Evolutionary conservation across 1,140 invertebrate species (phyloP).

Genomic region (Danaus plexippus): DNA sequence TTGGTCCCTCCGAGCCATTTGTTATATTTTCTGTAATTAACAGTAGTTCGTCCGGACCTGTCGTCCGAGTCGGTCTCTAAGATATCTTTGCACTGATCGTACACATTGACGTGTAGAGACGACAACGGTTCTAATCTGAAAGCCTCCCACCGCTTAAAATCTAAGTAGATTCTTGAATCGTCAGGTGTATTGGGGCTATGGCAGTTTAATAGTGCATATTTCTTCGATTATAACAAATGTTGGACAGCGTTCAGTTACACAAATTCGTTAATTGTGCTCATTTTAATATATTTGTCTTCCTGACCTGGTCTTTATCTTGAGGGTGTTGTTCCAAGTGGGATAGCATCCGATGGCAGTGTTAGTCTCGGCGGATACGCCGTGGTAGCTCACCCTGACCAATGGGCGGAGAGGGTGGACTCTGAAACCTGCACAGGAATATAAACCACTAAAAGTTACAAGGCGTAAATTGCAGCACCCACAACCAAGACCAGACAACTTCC

Average conservation of each 20-base stretch:
- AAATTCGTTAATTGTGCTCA: neutral
- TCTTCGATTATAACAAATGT: no score
- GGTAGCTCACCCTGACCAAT: constrained; percentile 41
- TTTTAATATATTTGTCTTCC: neutral
- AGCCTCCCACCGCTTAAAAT: constrained; percentile 4
- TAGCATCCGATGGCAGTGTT: constrained; percentile 46
- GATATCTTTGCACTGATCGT: constrained; percentile 47
- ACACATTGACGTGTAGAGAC: constrained; percentile 45
- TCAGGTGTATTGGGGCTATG: no score
- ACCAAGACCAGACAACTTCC: no score
- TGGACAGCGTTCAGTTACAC: no score
- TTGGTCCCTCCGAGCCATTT: constrained; percentile 52
- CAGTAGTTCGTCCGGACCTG: constrained; percentile 23
- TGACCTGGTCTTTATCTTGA: constrained; percentile 49
- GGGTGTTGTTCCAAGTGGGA: constrained; percentile 54
- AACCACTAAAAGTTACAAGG: no score
- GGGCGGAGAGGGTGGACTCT: constrained; percentile 48
- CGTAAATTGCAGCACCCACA: no score
- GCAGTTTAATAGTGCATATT: no score
- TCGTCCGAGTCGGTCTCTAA: constrained; percentile 29
- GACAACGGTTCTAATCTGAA: constrained; percentile 47
- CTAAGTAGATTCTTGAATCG: no score
- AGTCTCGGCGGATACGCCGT: constrained; percentile 31
- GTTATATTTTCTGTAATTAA: constrained; percentile 38
- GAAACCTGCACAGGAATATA: constrained; percentile 31